A percentile compares a stretch with the other conserved stretches of the same genome.
Evolutionary conservation across 2,888 invertebrate genomes (phyloP).

Genomic region (Philonicus albiceps): DNA sequence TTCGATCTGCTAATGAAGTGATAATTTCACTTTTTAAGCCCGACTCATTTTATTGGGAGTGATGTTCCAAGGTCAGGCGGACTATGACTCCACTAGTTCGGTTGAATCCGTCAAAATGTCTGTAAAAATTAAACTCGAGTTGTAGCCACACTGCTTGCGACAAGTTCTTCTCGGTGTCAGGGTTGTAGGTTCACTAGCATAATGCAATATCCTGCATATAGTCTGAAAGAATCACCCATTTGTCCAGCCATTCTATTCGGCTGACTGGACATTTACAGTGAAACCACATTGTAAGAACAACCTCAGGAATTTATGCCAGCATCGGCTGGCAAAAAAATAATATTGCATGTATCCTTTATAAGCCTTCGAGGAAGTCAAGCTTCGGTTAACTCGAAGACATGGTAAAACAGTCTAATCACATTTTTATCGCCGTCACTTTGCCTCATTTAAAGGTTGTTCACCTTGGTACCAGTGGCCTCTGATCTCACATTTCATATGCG

Average conservation of each 20-base stretch:
- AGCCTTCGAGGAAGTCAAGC: background rate
- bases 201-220: constrained; percentile 3
- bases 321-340: background rate
- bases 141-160: background rate
- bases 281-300: constrained; percentile 34
- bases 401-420: background rate
- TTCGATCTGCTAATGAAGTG: background rate
- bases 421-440: constrained; percentile 25
- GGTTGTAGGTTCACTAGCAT: background rate
- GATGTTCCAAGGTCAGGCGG: constrained; percentile 1
- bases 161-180: background rate
- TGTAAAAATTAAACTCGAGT: constrained; percentile 15
- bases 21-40: constrained; percentile 23
- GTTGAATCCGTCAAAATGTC: constrained; percentile 11
- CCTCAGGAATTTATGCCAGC: constrained; percentile 27
- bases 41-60: background rate
- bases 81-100: background rate
- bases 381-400: background rate
- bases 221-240: background rate
- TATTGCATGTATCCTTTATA: background rate
- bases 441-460: constrained; percentile 34
- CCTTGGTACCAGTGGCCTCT: constrained; percentile 18
- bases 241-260: background rate
- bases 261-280: constrained; percentile 7
- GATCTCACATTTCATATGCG: constrained; percentile 30